Evolutionary conservation across 1,140 invertebrate species (phyloP).

Genomic region (Vanessa atalanta): DNA sequence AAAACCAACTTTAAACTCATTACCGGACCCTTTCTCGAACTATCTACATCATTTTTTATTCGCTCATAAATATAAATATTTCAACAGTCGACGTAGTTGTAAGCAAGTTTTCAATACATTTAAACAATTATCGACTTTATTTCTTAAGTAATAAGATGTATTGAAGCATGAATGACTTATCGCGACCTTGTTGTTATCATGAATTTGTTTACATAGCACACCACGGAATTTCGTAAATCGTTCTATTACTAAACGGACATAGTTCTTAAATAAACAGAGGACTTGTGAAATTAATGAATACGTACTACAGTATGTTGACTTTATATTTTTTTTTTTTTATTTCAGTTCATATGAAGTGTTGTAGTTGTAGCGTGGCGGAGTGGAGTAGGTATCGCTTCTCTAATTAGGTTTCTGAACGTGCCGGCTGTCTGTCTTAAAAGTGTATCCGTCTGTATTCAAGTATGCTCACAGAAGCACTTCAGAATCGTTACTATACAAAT

Average conservation of each 20-base stretch:
- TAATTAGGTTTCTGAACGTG: no score
- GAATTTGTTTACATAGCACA: conserved; percentile 19
- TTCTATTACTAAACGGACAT: background rate
- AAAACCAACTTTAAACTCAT: background rate
- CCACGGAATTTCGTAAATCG: conserved; percentile 20
- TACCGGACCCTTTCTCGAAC: conserved; percentile 16
- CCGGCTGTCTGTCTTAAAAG: no score
- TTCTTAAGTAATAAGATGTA: background rate
- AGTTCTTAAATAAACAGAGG: conserved; percentile 10
- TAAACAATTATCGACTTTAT: background rate
- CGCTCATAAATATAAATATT: conserved; percentile 9
- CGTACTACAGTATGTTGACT: background rate
- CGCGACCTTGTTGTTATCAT: conserved; percentile 22
- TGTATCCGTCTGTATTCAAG: no score
- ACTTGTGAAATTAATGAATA: background rate
- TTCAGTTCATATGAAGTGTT: no score
- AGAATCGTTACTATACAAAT: no score
- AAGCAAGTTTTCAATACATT: background rate
- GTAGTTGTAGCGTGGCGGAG: no score
- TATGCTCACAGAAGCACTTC: no score
- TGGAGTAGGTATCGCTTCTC: no score
- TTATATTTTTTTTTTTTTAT: no score
- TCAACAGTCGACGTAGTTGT: background rate
- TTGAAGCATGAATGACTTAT: background rate
- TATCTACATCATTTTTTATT: conserved; percentile 10